A percentile compares a stretch with the other conserved stretches of the same genome.
These are phyloP conservation scores for Clepsis dumicolana DNA, from an alignment of 2,888 invertebrate species.

Conservation along the genomic window DNA sequence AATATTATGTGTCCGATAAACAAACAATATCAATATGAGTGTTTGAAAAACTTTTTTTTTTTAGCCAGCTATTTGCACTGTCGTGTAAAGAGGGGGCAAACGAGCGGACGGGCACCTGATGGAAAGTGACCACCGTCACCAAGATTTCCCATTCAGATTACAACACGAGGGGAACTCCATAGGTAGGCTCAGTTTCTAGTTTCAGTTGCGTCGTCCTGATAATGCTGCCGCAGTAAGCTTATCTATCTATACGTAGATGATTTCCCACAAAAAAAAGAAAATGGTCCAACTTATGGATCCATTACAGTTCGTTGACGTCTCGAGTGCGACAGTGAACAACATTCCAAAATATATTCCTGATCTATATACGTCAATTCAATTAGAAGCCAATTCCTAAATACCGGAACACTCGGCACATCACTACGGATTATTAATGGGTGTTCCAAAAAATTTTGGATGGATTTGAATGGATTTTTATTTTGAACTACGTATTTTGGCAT, in stretches of 20 bases:
- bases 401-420: slow-evolving; percentile 13
- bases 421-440: slow-evolving; percentile 26
- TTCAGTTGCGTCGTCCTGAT: no score
- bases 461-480: slow-evolving; percentile 11
- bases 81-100: no score
- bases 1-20: slow-evolving; percentile 27
- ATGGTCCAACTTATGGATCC: not conserved
- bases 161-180: no score
- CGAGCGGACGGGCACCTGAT: no score
- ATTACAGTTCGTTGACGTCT: slow-evolving; percentile 1
- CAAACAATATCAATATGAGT: slow-evolving; percentile 16
- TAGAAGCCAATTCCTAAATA: slow-evolving; percentile 14
- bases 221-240: no score
- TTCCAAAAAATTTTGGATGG: slow-evolving; percentile 11
- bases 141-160: no score
- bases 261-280: no score
- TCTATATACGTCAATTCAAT: not conserved
- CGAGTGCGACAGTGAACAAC: not conserved
- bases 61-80: not conserved
- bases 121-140: no score
- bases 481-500: slow-evolving; percentile 4
- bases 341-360: not conserved
- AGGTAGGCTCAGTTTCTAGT: no score
- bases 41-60: slow-evolving; percentile 33
- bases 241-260: not conserved